Conservation (phyloP, 2,113 vertebrate species). For the Phainopepla nitens region DNA sequence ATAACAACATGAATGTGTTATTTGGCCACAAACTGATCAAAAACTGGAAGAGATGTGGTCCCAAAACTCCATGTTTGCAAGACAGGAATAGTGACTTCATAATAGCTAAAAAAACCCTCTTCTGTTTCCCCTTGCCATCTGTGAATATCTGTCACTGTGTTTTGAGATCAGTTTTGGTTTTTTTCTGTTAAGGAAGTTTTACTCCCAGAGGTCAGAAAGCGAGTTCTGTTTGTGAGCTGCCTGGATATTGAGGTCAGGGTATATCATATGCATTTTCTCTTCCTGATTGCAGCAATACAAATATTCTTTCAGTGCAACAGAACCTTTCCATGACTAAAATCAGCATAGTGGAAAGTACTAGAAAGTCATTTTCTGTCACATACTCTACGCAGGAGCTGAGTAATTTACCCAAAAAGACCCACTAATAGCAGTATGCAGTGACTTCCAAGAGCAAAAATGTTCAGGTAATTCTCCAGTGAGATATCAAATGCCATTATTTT, state of each 20-base stretch:
- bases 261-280: background rate
- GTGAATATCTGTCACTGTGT: background rate
- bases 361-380: background rate
- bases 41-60: background rate
- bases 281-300: background rate
- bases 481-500: conserved; percentile 6
- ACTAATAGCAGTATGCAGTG: background rate
- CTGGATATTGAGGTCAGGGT: background rate
- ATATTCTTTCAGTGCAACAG: background rate
- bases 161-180: background rate
- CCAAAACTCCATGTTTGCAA: background rate
- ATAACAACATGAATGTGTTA: background rate
- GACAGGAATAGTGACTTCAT: background rate
- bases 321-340: background rate
- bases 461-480: background rate
- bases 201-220: background rate
- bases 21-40: background rate
- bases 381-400: background rate
- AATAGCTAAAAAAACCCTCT: background rate
- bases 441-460: background rate
- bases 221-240: background rate
- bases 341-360: background rate
- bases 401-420: background rate
- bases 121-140: background rate
- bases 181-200: background rate